Percentiles rank a stretch among this genome's conserved stretches.
Evolutionary conservation across 2,113 vertebrate genomes (phyloP).

Genomic region (Cairina moschata): DNA sequence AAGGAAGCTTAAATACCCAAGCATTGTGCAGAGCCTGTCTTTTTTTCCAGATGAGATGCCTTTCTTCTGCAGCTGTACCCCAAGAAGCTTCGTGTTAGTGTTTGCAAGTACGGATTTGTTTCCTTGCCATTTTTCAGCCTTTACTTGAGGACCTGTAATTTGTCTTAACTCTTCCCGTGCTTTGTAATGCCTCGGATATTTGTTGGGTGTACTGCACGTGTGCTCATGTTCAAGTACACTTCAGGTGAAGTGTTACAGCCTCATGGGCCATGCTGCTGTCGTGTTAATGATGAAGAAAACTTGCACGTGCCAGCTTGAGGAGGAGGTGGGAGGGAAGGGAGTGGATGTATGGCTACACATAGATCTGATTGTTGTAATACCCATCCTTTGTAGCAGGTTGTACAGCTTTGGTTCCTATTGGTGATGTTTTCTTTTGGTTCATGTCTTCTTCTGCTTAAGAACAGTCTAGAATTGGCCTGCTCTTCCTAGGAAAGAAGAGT

Average conservation of each 20-base stretch:
- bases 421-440: not conserved
- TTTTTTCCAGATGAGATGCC: not conserved
- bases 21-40: not conserved
- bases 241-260: not conserved
- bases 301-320: rapidly evolving
- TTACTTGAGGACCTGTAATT: not conserved
- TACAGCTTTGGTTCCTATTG: not conserved
- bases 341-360: rapidly evolving
- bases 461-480: not conserved
- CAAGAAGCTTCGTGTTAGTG: not conserved
- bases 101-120: not conserved
- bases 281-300: not conserved
- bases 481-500: not conserved
- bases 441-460: not conserved
- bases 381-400: not conserved
- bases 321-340: not conserved
- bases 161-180: not conserved
- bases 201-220: not conserved
- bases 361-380: not conserved
- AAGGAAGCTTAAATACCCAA: not conserved
- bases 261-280: not conserved
- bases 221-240: not conserved
- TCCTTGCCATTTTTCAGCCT: not conserved
- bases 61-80: not conserved
- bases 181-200: not conserved